Base-by-base conservation (phyloP, 2,113 vertebrate genomes). In the Hyla sarda region DNA sequence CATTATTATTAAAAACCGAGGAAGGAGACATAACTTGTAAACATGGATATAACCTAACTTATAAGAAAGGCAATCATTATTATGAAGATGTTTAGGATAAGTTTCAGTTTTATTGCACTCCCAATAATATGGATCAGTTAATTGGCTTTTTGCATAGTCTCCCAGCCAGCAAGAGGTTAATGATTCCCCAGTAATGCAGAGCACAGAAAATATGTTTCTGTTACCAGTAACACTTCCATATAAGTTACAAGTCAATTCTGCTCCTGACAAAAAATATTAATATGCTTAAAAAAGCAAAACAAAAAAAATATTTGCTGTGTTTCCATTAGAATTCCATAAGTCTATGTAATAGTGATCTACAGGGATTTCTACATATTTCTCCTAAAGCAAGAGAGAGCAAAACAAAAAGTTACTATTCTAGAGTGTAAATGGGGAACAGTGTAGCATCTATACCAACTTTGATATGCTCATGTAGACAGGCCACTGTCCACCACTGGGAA, bases 231-330 rank as follows among this genome's bases (percentile, higher is more conserved):
- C 60, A 56, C 85, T 82, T 82, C 77, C 85, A 56, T 60, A 72
- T 45, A 74, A 86, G 81, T 82, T 82, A 86, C 72, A 86, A 56
- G 81, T 86, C 85, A 86, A 74, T 86, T 74, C 67, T 21, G 65
- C 30, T 86, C 30, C 85, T 86, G 85, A 67, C 85, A 86, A 81
- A 82, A 80, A 73, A 81, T 86, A 86, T 86, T 81, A 86, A 86
- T 86, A 71, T 69, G 77, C 85, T 74, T 79, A 74, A 86, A 86
- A 81, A 8, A 41, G 41, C 3, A 41, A 41, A 41, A 8, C 3
- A 41, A 80, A 80, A 62, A 86, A 74, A 62, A 10, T 54, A 62
- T 3, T 67, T 28, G 37, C 60, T 21, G 23, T 47, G 77, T 86
- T 86, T 86, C 78, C 85, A 86, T 86, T 86, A 86, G 85, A 56